Conservation (phyloP, 2,888 invertebrate genomes). For the Mantis religiosa region DNA sequence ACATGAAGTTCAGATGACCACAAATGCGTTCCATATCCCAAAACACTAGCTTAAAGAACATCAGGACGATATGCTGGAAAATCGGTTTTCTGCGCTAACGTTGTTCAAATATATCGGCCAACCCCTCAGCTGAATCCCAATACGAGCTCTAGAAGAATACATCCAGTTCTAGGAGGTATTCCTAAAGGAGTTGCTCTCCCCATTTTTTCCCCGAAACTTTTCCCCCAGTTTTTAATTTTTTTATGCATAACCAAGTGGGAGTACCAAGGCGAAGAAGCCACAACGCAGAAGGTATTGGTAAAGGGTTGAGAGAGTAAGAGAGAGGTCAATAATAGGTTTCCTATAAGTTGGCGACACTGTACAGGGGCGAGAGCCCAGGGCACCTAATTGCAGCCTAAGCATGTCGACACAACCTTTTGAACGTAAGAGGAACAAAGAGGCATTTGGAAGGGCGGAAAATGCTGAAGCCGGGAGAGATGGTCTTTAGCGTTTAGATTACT, state of each 20-base stretch:
- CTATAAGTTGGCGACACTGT: background rate
- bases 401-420: background rate
- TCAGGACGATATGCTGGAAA: background rate
- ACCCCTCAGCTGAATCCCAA: background rate
- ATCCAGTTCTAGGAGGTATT: background rate
- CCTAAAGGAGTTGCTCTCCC: background rate
- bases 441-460: background rate
- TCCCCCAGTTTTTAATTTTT: background rate
- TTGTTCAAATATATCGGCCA: background rate
- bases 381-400: background rate
- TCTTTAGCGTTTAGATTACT: slow-evolving; percentile 19
- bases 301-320: background rate
- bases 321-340: background rate
- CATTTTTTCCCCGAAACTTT: background rate
- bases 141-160: background rate
- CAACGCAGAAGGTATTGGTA: background rate
- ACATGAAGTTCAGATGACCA: background rate
- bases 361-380: background rate
- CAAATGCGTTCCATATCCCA: background rate
- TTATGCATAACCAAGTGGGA: background rate
- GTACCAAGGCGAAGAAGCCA: background rate
- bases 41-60: background rate
- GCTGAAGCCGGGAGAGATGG: background rate
- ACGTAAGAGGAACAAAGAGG: background rate
- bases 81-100: background rate